A percentile compares a stretch with the other conserved stretches of the same genome.
These are phyloP conservation scores for Holcopasites calliopsidis DNA, from an alignment of 1,140 invertebrate genomes.

Conservation along the genomic window DNA sequence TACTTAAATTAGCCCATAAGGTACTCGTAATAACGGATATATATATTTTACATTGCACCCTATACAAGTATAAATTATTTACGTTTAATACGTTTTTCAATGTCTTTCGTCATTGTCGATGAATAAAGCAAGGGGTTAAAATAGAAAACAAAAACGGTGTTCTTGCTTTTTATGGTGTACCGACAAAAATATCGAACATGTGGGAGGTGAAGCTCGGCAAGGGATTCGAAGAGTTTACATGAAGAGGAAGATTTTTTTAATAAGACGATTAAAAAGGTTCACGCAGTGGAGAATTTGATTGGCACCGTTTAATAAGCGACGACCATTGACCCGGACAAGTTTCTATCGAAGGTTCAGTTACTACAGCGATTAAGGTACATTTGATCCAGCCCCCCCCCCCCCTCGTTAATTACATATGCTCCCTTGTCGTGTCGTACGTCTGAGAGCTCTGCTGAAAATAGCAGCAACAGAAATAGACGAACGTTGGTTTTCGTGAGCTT, in stretches of 20 bases:
- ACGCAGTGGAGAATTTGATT: no score
- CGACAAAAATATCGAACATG: no score
- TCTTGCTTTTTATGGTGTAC: no score
- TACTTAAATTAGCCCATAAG: constrained; percentile 61
- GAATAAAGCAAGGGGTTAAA: no score
- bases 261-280: no score
- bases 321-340: not conserved
- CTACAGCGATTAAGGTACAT: not conserved
- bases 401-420: not conserved
- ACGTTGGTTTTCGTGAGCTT: constrained; percentile 27
- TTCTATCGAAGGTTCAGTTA: not conserved
- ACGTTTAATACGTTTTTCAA: constrained; percentile 5
- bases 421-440: not conserved
- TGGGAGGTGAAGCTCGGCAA: no score
- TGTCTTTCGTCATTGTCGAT: no score
- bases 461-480: constrained; percentile 65
- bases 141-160: no score
- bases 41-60: constrained; percentile 20
- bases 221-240: no score
- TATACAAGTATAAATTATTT: constrained; percentile 28
- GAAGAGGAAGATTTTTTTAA: no score
- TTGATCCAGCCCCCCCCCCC: not conserved
- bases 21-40: constrained; percentile 29
- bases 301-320: no score
- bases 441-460: constrained; percentile 73